Base-by-base conservation (phyloP, 1,140 invertebrate species). In the Arctopsyche grandis region DNA sequence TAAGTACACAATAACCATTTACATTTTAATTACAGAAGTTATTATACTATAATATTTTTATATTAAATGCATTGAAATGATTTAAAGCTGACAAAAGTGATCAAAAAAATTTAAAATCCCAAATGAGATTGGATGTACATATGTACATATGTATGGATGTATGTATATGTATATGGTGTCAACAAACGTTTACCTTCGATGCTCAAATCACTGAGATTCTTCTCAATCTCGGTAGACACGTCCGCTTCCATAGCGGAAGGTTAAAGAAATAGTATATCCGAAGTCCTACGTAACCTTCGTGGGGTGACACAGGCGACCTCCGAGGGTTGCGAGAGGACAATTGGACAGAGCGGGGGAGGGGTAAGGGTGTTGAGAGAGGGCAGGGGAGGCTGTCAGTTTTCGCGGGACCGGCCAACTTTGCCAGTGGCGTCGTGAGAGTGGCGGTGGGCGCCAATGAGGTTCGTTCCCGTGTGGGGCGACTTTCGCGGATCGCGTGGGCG, bases 401-500 rank as follows among this genome's bases (percentile, higher is more conserved):
- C 3, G 48, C 16, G 48, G 10, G 16, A 52, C 3, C 29, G 12
- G 48, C 4, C 48, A 16, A 7, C 44, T 5, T 46, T 7, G 5
- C 12, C 44, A 46, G 44, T 46, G 44, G 48, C 10, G 60, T 66
- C 21, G 29, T 7, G 29, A 38, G 52, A 56, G 14, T 21, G 21
- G 46, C 48, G 77, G 73, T 77, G 71, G 60, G 43, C 48, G 60
- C 60, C 80, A 76, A 66, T 69, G 29, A 75, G 44, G 29, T 63
- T 69, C 43, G 46, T 43, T 46, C 26, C 48, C 46, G 85, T 85
- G 86, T 85, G 87, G 86, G 86, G 85, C 86, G 86, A 86, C 86
- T 86, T 85, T 85, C 84, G 84, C 83, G 81, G 83, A 60, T 84
- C 21, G 74, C 77, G 80, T 79, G 24, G 77, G 80, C 77, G 80